Base-by-base conservation (phyloP, 2,797 vertebrate species). In the Hirundo rustica region DNA sequence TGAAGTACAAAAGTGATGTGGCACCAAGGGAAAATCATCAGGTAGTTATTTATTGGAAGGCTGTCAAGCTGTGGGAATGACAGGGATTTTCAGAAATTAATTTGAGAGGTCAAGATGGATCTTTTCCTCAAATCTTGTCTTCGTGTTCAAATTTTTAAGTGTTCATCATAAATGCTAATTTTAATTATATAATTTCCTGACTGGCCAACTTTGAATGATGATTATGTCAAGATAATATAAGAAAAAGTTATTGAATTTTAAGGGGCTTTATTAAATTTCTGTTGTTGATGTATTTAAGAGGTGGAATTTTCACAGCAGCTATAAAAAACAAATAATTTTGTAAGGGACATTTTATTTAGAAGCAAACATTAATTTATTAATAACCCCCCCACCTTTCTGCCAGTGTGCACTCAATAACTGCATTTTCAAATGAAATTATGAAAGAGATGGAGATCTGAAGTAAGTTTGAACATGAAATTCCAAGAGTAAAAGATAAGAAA, bases 351-450 rank as follows among this genome's bases (percentile, higher is more conserved):
- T 79, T 74, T 87, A 30, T 20, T 77, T 77, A 64, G 57, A 67
- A 76, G 34, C 20, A 77, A 57, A 22, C 57, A 38, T 40, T 67
- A 80, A 71, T 38, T 76, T 5, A 9, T 87, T 74, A 50, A 57
- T 51, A 11, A 62, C 53, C 4, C 0, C 0, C 1, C 1, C 12
- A 45, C 10, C 4, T 54, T 79, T 77, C 44, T 89, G 23, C 45
- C 42, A 67, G 32, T 30, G 4, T 60, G 9, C 44, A 30, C 15
- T 67, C 40, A 34, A 19, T 42, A 79, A 27, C 7, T 79, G 15
- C 14, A n/a, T 66, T 95, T 87, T 74, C 48, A 93, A 48, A 60
- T 47, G 6, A 76, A 67, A 27, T 73, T 40, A 7, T 42, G 30
- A 29, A 78, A 72, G 23, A 62, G 9, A 36, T 38, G 16, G 42